Percentiles rank a stretch among this genome's conserved stretches.
These are phyloP conservation scores for Lipophrys pholis DNA, from an alignment of 2,113 vertebrate species.

Conservation along the genomic window DNA sequence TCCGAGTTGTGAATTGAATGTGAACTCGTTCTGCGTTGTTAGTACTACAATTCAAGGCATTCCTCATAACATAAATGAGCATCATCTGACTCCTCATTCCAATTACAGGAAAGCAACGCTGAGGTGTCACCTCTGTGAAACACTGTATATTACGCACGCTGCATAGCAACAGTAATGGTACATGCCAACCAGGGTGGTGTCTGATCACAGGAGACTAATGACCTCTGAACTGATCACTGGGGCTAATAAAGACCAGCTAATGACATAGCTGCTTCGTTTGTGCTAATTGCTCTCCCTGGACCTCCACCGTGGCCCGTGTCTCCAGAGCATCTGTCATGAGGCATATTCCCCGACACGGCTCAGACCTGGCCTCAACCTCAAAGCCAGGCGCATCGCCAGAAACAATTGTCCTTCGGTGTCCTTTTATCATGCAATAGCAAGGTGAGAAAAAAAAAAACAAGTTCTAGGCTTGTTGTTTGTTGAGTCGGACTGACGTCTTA, in stretches of 20 bases:
- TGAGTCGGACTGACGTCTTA: constrained; percentile 29
- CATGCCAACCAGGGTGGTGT: constrained; percentile 45
- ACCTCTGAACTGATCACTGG: constrained; percentile 76
- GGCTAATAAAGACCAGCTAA: constrained; percentile 82
- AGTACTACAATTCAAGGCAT: too few species aligned
- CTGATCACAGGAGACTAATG: constrained; percentile 73
- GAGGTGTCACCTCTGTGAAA: constrained; percentile 21
- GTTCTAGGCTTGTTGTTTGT: constrained; percentile 41
- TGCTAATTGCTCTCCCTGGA: constrained; percentile 81
- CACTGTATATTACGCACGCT: constrained; percentile 32
- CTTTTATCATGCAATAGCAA: constrained; percentile 40
- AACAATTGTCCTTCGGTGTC: constrained; percentile 67
- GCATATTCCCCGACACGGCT: constrained; percentile 61
- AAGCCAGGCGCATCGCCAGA: constrained; percentile 56
- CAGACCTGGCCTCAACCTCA: constrained; percentile 59
- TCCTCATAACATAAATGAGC: not conserved
- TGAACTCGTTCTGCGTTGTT: not conserved
- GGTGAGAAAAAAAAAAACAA: constrained; percentile 40
- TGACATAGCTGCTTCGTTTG: constrained; percentile 76
- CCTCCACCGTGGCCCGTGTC: constrained; percentile 61
- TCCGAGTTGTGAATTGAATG: too few species aligned
- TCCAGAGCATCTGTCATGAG: constrained; percentile 76
- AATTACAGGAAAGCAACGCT: not conserved
- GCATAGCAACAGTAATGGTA: constrained; percentile 40
- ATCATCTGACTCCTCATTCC: constrained; percentile 7